Evolutionary conservation across 53 echinoderm and acorn worm species (phyloP).

Genomic region (Echinarachnius parma): DNA sequence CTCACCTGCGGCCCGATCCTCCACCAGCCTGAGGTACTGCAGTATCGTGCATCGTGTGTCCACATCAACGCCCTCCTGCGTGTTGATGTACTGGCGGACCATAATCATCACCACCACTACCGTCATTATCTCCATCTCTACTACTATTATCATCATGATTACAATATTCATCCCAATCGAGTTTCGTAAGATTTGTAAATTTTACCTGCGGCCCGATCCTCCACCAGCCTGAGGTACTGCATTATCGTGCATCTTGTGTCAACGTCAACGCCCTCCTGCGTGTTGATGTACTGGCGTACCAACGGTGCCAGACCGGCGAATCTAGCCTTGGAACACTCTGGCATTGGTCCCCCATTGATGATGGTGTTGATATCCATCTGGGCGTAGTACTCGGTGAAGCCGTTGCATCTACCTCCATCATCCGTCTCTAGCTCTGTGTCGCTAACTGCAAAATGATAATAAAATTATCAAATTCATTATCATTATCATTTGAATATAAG

Average conservation of each 20-base stretch:
- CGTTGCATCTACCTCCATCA: slow-evolving; percentile 1
- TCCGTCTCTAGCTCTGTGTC: slow-evolving; percentile 16
- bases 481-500: no score
- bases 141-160: no score
- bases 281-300: slow-evolving; percentile 72
- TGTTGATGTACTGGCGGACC: slow-evolving; percentile 73
- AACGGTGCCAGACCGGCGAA: slow-evolving; percentile 87
- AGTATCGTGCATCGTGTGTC: slow-evolving; percentile 83
- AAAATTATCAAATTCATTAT: no score
- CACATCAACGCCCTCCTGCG: slow-evolving; percentile 74
- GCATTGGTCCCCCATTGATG: slow-evolving; percentile 76
- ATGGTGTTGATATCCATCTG: slow-evolving; percentile 93
- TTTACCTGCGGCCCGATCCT: slow-evolving; percentile 86
- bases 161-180: no score
- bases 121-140: no score
- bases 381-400: slow-evolving; percentile 21
- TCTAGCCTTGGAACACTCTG: slow-evolving; percentile 42
- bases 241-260: slow-evolving; percentile 83
- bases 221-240: slow-evolving; percentile 76
- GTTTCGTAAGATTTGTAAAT: no score
- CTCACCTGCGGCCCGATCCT: slow-evolving; percentile 86
- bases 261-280: slow-evolving; percentile 74
- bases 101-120: no score
- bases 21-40: slow-evolving; percentile 76
- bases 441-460: slow-evolving; percentile 4